Percentiles rank a stretch among this genome's conserved stretches.
Conservation (phyloP, 2,888 invertebrate genomes). For the Cacoxenus indagator region DNA sequence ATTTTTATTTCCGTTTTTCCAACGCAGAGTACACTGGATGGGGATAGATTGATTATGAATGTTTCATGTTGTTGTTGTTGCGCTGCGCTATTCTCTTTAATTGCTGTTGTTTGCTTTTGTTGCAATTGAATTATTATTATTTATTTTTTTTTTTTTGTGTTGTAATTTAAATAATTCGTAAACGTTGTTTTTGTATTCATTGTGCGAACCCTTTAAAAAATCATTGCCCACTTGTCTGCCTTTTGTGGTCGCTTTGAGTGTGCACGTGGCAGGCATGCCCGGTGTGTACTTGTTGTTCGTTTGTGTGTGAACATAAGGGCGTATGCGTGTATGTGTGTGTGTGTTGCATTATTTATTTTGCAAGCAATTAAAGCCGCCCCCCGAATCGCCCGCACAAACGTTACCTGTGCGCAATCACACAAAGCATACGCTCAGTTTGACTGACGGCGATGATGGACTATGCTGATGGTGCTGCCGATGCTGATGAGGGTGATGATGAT, state of each 20-base stretch:
- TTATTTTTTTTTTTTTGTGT: neutral
- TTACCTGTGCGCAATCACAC: neutral
- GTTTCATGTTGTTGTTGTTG: too few relatives aligned
- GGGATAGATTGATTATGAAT: too few relatives aligned
- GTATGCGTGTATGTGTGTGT: neutral
- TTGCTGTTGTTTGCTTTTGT: neutral
- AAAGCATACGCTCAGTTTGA: neutral
- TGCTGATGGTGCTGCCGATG: too few relatives aligned
- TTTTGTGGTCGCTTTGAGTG: conserved; percentile 3
- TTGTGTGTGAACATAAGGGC: neutral
- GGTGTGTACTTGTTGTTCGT: neutral
- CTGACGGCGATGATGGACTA: too few relatives aligned
- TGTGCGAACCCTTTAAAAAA: neutral
- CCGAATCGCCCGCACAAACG: too few relatives aligned
- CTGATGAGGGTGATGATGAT: too few relatives aligned
- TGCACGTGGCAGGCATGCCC: neutral
- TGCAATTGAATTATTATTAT: neutral
- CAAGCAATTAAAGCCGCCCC: conserved; percentile 1
- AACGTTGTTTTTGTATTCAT: neutral
- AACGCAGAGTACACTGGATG: too few relatives aligned
- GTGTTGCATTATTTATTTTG: neutral
- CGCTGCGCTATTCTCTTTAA: neutral
- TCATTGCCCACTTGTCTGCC: conserved; percentile 2
- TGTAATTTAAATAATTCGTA: too few relatives aligned
- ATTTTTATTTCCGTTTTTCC: too few relatives aligned